Evolutionary conservation across 2,797 vertebrate genomes (phyloP), one percentile per base, ranked within the genome.

Genomic region (Melanotaenia maccullochi): DNA sequence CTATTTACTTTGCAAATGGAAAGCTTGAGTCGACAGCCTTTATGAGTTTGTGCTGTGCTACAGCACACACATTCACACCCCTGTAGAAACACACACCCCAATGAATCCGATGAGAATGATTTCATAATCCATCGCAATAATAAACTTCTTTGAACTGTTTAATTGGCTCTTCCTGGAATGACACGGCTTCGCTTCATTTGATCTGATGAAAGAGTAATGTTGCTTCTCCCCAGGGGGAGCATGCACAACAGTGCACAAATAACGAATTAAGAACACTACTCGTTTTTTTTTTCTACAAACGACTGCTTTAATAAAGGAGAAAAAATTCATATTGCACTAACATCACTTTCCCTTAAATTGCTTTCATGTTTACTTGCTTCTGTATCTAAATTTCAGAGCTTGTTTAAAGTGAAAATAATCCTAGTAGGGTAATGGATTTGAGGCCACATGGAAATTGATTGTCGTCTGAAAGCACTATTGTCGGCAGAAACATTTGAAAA

Each of bases 91-190:
- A 78, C 88, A 87, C 87, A 81, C 71, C 72, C 84, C 73, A 57
- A 82, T 89, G 87, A 93, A 91, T 93, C 90, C 73, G 81, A 89
- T 92, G 87, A 92, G 90, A 92, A 91, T 85, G 83, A 93, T 93
- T 92, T 93, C 90, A 93, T 93, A 93, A 93, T 93, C 89, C 84
- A 82, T 81, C 55, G 85, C 89, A 91, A 91, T 92, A 93, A 93
- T 93, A 92, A 94, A 93, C 86, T 90, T 92, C 90, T 93, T 93
- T 94, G 91, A 93, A 93, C 90, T 89, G 85, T 92, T 93, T 93
- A 93, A 93, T 93, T 93, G 91, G 90, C 89, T 91, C 91, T 92
- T 93, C 92, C 92, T 92, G 90, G 90, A 93, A 93, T 76, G 74
- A 86, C 89, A 80, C 67, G 74, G 90, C 87, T 92, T 60, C 75